Conservation (phyloP, 2,113 vertebrate species). For the Macroglossus sobrinus region DNA sequence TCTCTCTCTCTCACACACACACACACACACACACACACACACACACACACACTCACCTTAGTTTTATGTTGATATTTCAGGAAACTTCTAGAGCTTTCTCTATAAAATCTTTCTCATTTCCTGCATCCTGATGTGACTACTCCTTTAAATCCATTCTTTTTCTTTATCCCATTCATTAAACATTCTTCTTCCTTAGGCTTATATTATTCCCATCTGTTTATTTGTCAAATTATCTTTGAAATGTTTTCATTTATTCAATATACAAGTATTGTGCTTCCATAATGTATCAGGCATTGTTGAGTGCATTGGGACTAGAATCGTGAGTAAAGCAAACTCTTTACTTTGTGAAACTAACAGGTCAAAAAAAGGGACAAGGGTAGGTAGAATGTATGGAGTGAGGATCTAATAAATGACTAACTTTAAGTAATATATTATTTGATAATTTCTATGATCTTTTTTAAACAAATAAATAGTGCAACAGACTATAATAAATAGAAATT, state of each 20-base stretch:
- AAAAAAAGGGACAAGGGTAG: neutral
- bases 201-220: neutral
- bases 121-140: neutral
- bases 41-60: neutral
- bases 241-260: neutral
- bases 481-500: neutral
- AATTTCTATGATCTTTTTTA: neutral
- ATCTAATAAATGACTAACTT: neutral
- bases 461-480: neutral
- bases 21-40: neutral
- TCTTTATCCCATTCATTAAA: neutral
- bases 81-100: neutral
- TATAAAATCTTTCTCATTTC: neutral
- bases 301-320: neutral
- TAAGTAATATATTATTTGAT: neutral
- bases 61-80: neutral
- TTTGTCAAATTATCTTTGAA: neutral
- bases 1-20: too few relatives aligned
- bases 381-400: rapidly evolving
- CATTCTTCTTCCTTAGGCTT: neutral
- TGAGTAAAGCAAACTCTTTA: neutral
- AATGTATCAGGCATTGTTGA: neutral
- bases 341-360: neutral
- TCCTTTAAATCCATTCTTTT: neutral
- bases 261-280: neutral